Conservation (phyloP, 2,888 invertebrate species). For the Aspidiotus destructor region DNA sequence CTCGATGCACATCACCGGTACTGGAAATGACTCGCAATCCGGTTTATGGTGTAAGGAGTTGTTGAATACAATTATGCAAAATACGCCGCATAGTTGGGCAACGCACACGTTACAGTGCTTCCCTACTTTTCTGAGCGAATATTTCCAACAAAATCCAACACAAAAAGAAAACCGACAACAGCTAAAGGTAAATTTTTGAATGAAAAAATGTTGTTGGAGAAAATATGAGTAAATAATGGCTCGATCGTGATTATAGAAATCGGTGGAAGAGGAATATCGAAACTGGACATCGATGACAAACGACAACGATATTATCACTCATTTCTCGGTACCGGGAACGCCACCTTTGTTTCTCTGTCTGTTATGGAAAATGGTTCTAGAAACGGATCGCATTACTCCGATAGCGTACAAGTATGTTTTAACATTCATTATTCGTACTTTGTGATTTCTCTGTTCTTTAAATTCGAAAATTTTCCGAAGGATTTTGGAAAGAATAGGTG, state of each 20-base stretch:
- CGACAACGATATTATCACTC: constrained; percentile 90
- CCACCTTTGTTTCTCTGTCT: constrained; percentile 84
- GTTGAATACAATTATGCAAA: constrained; percentile 78
- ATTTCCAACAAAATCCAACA: constrained; percentile 72
- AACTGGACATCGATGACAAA: constrained; percentile 96
- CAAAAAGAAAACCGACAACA: constrained; percentile 83
- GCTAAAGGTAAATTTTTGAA: constrained; percentile 51
- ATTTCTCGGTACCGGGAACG: constrained; percentile 88
- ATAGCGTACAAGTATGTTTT: constrained; percentile 77
- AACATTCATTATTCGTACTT: not conserved
- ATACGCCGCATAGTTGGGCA: constrained; percentile 93
- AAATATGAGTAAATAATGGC: not conserved
- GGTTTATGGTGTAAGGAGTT: constrained; percentile 85
- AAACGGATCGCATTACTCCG: constrained; percentile 84
- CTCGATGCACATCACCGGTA: constrained; percentile 73
- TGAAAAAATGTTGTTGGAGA: not conserved
- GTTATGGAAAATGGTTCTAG: constrained; percentile 90
- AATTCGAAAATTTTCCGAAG: constrained; percentile 44
- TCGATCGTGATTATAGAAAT: constrained; percentile 49
- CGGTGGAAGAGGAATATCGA: constrained; percentile 88
- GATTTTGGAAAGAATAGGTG: constrained; percentile 86
- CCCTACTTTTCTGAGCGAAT: constrained; percentile 78
- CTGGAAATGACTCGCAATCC: constrained; percentile 50
- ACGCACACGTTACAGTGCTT: constrained; percentile 85
- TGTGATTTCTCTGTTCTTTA: constrained; percentile 18